phyloP scores from a whole-genome alignment of 2,888 invertebrate species.

The Brenthis hecate region DNA sequence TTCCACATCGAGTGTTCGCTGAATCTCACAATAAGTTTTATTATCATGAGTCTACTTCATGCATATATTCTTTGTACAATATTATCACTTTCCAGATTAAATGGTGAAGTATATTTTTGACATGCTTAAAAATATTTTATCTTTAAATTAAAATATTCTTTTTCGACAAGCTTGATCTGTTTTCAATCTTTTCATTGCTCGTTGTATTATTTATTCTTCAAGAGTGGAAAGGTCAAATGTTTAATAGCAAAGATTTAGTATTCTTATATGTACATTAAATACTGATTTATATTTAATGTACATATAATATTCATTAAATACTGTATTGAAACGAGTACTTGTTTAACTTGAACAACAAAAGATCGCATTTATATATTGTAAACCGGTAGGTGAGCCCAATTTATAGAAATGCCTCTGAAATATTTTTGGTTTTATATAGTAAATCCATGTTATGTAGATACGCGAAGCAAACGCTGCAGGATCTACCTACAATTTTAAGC shows the following conservation, averaged over 20 bases:
- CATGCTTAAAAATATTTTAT: not conserved
- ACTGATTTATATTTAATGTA: no score
- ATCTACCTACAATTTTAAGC: conserved; percentile 21
- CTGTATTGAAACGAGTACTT: not conserved
- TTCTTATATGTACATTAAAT: no score
- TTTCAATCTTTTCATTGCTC: no score
- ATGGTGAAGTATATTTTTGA: not conserved
- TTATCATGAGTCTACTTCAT: conserved; percentile 5
- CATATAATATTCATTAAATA: no score
- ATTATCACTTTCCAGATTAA: not conserved
- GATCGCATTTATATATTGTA: conserved; percentile 7
- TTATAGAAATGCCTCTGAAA: conserved; percentile 16
- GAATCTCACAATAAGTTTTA: conserved; percentile 17
- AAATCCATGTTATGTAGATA: conserved; percentile 8
- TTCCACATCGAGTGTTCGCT: conserved; percentile 27
- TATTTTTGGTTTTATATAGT: conserved; percentile 11
- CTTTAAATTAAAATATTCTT: not conserved
- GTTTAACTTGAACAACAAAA: conserved; percentile 3
- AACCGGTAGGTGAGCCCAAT: not conserved
- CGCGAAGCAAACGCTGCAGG: not conserved
- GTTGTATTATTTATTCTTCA: no score
- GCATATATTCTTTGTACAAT: not conserved
- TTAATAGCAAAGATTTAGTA: no score
- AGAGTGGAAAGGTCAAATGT: no score
- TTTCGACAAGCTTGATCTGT: no score